phyloP scores from a whole-genome alignment of 2,113 vertebrate genomes.

The Eubucco bourcierii region DNA sequence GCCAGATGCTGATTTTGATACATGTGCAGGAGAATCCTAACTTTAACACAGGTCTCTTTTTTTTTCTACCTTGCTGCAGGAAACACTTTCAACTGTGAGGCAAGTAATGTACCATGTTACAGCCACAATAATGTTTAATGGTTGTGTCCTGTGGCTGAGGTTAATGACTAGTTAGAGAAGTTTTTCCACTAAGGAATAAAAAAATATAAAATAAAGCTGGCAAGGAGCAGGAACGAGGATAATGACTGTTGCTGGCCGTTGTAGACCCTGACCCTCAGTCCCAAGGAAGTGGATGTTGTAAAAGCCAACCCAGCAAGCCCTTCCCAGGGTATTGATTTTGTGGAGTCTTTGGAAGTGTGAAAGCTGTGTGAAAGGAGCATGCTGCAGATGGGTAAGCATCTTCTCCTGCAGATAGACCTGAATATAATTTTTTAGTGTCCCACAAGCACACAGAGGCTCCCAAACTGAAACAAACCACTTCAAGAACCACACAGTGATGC shows the following conservation, averaged over 20 bases:
- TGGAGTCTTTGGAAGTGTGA: neutral
- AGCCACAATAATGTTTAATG: conserved; percentile 52
- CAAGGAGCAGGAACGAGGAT: neutral
- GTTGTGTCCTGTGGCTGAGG: conserved; percentile 45
- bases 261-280: neutral
- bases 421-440: neutral
- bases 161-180: conserved; percentile 53
- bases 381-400: neutral
- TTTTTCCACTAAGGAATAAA: conserved; percentile 6
- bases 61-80: neutral
- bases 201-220: neutral
- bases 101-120: conserved; percentile 60
- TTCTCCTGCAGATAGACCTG: neutral
- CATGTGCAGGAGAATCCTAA: neutral
- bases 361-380: neutral
- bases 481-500: rapidly evolving
- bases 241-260: neutral
- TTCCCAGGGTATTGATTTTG: neutral
- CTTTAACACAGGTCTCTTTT: neutral
- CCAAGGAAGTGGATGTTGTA: neutral
- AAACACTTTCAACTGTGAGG: neutral
- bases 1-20: neutral
- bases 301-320: neutral
- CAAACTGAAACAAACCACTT: neutral
- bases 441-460: neutral